phyloP scores from a whole-genome alignment of 2,888 invertebrate genomes.

The Drosophila merina region DNA sequence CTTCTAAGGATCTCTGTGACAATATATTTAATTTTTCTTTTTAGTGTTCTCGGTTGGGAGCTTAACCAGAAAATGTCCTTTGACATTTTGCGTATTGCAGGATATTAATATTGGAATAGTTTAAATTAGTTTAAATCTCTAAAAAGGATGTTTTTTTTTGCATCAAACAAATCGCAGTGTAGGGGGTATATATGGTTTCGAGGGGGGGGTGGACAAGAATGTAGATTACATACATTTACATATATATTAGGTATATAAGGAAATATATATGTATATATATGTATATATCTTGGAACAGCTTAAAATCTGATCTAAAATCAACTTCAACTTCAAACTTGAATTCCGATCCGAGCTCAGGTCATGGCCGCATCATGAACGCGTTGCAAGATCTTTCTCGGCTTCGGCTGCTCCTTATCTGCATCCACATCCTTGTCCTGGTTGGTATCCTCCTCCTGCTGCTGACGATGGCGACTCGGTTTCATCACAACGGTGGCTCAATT shows the following conservation, averaged over 20 bases:
- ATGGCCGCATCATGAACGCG: conserved; percentile 43
- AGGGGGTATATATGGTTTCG: not conserved
- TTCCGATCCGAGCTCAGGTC: conserved; percentile 13
- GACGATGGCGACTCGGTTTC: not conserved
- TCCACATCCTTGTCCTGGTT: no score
- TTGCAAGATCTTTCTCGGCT: conserved; percentile 16
- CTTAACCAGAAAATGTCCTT: no score
- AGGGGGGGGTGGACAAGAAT: not conserved
- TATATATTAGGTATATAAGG: not conserved
- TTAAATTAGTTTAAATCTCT: no score
- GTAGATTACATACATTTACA: conserved; percentile 3
- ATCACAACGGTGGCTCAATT: conserved; percentile 69
- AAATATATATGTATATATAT: conserved; percentile 20
- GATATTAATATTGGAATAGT: not conserved
- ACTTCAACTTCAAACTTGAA: conserved; percentile 6
- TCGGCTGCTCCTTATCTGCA: conserved; percentile 1
- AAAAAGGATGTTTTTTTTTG: not conserved
- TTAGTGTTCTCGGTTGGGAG: no score
- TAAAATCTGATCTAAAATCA: conserved; percentile 11
- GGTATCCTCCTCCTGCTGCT: not conserved
- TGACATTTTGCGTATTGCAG: no score
- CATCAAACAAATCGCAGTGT: conserved; percentile 3
- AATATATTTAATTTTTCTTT: not conserved
- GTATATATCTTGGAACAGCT: conserved; percentile 8
- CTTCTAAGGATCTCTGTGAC: conserved; percentile 2